Evolutionary conservation across 92 coral and sea anemone species (phyloP).

Genomic region (Porites lobata): DNA sequence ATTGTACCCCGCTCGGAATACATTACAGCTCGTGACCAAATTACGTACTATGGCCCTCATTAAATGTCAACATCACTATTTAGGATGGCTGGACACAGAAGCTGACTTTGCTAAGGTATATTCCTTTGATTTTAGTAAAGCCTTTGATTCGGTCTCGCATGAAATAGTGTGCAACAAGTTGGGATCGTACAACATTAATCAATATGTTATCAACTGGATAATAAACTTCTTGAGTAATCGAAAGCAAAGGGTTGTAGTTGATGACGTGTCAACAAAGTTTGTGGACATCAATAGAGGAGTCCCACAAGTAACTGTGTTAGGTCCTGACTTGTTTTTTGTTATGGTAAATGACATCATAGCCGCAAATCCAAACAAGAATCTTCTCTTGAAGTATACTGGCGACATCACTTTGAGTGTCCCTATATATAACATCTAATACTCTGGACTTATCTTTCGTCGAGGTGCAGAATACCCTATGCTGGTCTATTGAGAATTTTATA

Average conservation of each 20-base stretch:
- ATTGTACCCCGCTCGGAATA: too few relatives aligned
- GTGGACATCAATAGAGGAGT: conserved; percentile 52
- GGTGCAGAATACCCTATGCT: conserved; percentile 33
- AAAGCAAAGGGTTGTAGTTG: conserved; percentile 60
- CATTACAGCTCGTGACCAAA: too few relatives aligned
- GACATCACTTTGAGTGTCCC: conserved; percentile 50
- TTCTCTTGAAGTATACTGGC: conserved; percentile 49
- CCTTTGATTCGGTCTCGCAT: conserved; percentile 56
- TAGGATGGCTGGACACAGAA: neutral
- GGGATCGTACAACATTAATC: neutral
- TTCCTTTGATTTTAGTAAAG: conserved; percentile 47
- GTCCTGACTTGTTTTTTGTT: conserved; percentile 45
- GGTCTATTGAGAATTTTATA: neutral
- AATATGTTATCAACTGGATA: conserved; percentile 23
- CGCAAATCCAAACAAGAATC: conserved; percentile 22
- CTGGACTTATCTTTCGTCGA: conserved; percentile 22
- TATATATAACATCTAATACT: conserved; percentile 8
- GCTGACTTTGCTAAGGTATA: conserved; percentile 46
- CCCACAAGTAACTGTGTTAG: conserved; percentile 55
- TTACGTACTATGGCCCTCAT: conserved; percentile 33
- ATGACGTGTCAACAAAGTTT: conserved; percentile 41
- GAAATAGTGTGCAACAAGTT: conserved; percentile 26
- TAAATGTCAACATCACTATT: neutral
- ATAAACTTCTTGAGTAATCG: conserved; percentile 32
- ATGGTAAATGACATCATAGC: conserved; percentile 52